Percentiles rank a stretch among this genome's conserved stretches.
Evolutionary conservation across 30 jellyfish, hydroid and myxozoan species (phyloP).

Genomic region (Aurelia coerulea): DNA sequence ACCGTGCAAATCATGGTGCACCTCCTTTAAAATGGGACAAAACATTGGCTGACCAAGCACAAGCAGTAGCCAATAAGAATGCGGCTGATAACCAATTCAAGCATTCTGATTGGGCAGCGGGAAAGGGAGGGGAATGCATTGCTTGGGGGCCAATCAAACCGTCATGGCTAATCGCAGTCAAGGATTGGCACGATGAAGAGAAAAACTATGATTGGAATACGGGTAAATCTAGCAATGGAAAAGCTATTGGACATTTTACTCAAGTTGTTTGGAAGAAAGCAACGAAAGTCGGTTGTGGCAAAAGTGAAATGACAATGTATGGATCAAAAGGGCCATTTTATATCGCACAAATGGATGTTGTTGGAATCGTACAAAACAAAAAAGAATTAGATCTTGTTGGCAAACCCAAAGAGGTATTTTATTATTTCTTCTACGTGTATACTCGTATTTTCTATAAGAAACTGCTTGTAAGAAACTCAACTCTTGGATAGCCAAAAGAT

Average conservation of each 20-base stretch:
- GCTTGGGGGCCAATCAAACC: slow-evolving; percentile 80
- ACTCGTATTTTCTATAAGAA: not conserved
- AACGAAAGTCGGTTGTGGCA: slow-evolving; percentile 72
- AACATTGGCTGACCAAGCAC: slow-evolving; percentile 77
- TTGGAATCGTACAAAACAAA: slow-evolving; percentile 62
- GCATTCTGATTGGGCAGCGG: slow-evolving; percentile 85
- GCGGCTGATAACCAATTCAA: slow-evolving; percentile 59
- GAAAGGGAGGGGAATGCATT: slow-evolving; percentile 81
- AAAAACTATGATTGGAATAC: slow-evolving; percentile 69
- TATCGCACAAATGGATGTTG: slow-evolving; percentile 78
- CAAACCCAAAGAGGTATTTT: slow-evolving; percentile 59
- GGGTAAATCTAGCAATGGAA: slow-evolving; percentile 68
- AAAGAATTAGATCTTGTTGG: slow-evolving; percentile 59
- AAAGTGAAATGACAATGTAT: slow-evolving; percentile 61
- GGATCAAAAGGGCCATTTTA: slow-evolving; percentile 78
- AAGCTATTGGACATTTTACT: slow-evolving; percentile 78
- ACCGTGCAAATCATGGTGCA: slow-evolving; percentile 82
- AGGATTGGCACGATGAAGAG: slow-evolving; percentile 86
- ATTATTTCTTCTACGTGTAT: not conserved
- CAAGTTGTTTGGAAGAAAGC: slow-evolving; percentile 84
- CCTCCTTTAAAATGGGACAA: slow-evolving; percentile 78
- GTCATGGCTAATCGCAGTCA: slow-evolving; percentile 67
- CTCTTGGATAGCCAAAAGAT: not conserved
- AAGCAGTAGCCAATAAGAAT: slow-evolving; percentile 62
- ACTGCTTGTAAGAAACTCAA: no score